phyloP scores from a whole-genome alignment of 1,140 invertebrate species.

The Hestina assimilis region DNA sequence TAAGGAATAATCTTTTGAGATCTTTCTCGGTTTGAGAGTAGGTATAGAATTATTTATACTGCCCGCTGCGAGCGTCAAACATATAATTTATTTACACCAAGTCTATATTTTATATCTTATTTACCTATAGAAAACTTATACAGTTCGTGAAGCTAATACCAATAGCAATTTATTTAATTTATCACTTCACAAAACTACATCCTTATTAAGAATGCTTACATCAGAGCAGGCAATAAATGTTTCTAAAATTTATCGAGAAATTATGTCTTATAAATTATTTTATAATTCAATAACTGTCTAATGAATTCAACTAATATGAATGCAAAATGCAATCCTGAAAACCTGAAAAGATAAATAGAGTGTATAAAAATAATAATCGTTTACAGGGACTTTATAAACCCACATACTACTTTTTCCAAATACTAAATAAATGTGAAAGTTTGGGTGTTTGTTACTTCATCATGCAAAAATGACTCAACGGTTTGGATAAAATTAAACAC shows the following conservation, averaged over 20 bases:
- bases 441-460: too few relatives aligned
- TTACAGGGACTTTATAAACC: too few relatives aligned
- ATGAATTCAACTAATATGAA: too few relatives aligned
- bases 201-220: slow-evolving; percentile 18
- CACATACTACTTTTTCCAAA: too few relatives aligned
- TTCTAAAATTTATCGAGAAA: slow-evolving; percentile 18
- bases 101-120: slow-evolving; percentile 26
- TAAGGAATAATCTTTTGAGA: background rate
- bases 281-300: slow-evolving; percentile 4
- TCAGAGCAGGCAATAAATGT: slow-evolving; percentile 20
- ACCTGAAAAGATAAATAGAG: too few relatives aligned
- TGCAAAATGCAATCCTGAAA: too few relatives aligned
- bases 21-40: background rate
- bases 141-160: slow-evolving; percentile 24
- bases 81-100: slow-evolving; percentile 31
- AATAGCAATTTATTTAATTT: slow-evolving; percentile 34
- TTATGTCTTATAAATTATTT: slow-evolving; percentile 10
- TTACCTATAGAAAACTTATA: slow-evolving; percentile 27
- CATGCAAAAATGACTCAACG: too few relatives aligned
- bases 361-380: too few relatives aligned
- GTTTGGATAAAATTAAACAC: too few relatives aligned
- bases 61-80: slow-evolving; percentile 20
- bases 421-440: too few relatives aligned
- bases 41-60: slow-evolving; percentile 7
- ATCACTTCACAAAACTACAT: slow-evolving; percentile 28